Evolutionary conservation across 1,140 invertebrate genomes (phyloP), one percentile per base, ranked within the genome.

Genomic region (Drosophila busckii): DNA sequence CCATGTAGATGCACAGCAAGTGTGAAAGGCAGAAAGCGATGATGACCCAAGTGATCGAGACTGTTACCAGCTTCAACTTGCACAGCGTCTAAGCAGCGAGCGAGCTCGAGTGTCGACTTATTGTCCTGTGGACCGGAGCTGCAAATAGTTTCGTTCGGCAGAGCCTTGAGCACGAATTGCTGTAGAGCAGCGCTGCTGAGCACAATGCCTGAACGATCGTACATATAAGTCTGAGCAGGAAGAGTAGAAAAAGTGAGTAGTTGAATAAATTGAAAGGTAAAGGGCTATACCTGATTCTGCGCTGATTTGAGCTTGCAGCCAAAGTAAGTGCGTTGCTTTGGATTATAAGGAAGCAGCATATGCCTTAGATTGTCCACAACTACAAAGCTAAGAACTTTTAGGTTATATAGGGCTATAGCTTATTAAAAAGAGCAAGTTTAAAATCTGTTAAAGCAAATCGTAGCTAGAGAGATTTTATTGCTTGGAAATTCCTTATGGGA

Each of bases 21-120:
- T 1, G 60, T 28, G 7, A 84, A 80, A 7, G 80, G 80, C 26
- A 84, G 15, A 17, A 84, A 70, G 2, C 65, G 54, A 41, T 84
- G 78, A 4, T 41, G 10, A 0, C 25, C 34, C 34, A 32, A 26
- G 1, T 69, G 45, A 54, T 80, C 80, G 1, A 58, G 73, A 38
- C 65, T 84, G 16, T 84, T 59, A 2, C 69, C 80, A 16, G 61
- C 65, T 2, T 55, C 8, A 1, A 84, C 80, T 17, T 64, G 35
- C 4, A 84, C 29, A 49, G 75, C 68, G 8, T 13, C 42, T 1
- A 84, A 46, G 12, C 80, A 84, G 9, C 52, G 52, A 4, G 54
- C 70, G 28, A 84, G 16, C 28, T 84, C 54, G 13, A 56, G 37
- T 29, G 23, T 28, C 9, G 55, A 52, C 17, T 37, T 34, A 4